These are phyloP conservation scores for Simalia tracyae DNA, from an alignment of 2,797 vertebrate genomes.

Conservation along the genomic window DNA sequence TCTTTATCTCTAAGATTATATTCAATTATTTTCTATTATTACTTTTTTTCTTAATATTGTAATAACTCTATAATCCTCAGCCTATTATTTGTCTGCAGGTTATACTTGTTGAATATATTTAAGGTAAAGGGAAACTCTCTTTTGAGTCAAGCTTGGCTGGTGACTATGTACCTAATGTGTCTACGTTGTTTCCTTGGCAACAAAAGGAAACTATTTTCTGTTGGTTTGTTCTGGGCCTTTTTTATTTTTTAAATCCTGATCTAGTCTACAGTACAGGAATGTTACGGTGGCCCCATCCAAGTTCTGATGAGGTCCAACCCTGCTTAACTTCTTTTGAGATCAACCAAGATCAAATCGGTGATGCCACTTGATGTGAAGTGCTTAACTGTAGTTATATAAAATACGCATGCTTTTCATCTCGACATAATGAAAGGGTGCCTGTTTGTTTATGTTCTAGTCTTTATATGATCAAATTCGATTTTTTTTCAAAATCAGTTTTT, in stretches of 20 bases:
- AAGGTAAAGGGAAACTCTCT: neutral
- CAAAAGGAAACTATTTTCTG: neutral
- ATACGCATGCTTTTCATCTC: neutral
- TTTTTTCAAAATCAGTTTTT: neutral
- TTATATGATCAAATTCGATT: neutral
- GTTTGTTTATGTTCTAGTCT: accelerated
- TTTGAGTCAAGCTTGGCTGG: neutral
- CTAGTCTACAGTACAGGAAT: neutral
- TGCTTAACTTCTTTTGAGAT: neutral
- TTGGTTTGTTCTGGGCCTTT: neutral
- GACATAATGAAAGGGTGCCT: neutral
- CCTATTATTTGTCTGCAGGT: neutral
- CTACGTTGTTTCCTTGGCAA: neutral
- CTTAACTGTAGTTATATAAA: neutral
- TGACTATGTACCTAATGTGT: neutral
- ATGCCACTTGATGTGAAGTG: neutral
- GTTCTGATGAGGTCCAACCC: neutral
- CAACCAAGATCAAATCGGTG: neutral
- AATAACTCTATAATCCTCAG: neutral
- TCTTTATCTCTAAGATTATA: neutral
- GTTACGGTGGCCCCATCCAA: neutral
- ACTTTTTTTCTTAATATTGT: neutral
- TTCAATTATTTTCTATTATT: conserved; percentile 21
- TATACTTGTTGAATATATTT: neutral
- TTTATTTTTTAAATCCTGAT: neutral